Conservation (phyloP, 2,113 vertebrate species). For the Coreoperca whiteheadi region DNA sequence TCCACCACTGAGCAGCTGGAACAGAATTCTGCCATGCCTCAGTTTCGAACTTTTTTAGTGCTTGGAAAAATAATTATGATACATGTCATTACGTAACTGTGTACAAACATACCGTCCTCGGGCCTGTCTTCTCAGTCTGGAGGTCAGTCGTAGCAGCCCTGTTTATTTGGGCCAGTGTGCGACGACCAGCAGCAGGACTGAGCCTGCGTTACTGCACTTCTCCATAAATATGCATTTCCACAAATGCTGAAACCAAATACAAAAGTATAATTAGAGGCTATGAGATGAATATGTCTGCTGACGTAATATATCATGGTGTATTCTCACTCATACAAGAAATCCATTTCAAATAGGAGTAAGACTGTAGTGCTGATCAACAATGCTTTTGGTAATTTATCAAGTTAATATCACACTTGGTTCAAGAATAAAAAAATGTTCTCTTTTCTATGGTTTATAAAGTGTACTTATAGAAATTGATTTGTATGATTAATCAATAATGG, state of each 20-base stretch:
- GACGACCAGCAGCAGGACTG: neutral
- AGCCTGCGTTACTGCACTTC: neutral
- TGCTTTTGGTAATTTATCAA: too few species aligned
- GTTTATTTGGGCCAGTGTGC: neutral
- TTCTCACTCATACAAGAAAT: neutral
- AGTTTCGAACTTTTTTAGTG: too few species aligned
- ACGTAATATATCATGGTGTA: neutral
- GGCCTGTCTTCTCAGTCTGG: slow-evolving; percentile 77
- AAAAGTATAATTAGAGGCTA: neutral
- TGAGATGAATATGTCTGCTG: neutral
- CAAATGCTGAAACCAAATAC: slow-evolving; percentile 16
- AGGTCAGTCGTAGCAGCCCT: neutral
- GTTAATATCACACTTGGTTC: too few species aligned
- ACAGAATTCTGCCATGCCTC: slow-evolving; percentile 79
- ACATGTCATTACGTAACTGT: too few species aligned
- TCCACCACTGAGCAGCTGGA: slow-evolving; percentile 67
- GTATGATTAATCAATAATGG: neutral
- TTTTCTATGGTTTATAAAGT: too few species aligned
- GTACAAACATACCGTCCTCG: slow-evolving; percentile 86
- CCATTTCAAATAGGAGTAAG: neutral
- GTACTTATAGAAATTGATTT: too few species aligned
- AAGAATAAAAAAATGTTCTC: too few species aligned
- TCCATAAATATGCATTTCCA: neutral
- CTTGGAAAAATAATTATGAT: neutral
- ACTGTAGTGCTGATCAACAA: neutral